Evolutionary conservation across 2,113 vertebrate species (phyloP).

Genomic region (Aldabrachelys gigantea): DNA sequence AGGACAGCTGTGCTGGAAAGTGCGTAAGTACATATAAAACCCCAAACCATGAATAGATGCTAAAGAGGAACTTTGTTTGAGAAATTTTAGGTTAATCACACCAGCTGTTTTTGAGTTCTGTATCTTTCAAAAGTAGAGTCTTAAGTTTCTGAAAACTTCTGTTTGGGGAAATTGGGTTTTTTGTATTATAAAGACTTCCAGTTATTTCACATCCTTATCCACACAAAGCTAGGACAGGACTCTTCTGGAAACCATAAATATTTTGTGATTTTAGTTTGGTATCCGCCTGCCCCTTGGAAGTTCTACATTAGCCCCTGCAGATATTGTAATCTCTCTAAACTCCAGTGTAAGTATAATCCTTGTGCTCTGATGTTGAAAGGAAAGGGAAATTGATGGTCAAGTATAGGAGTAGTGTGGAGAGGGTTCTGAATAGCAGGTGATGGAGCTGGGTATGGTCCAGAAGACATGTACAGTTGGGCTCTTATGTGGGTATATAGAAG

Average conservation of each 20-base stretch:
- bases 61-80: neutral
- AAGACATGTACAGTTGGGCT: neutral
- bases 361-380: rapidly evolving
- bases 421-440: neutral
- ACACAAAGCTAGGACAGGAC: neutral
- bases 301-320: neutral
- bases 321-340: rapidly evolving
- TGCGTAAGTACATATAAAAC: neutral
- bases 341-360: neutral
- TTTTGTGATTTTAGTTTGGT: neutral
- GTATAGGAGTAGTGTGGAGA: neutral
- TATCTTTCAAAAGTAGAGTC: neutral
- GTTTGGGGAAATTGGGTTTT: neutral
- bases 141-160: neutral
- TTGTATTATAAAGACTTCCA: neutral
- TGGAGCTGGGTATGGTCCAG: neutral
- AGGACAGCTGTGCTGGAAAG: neutral
- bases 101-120: neutral
- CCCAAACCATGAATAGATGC: rapidly evolving
- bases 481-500: neutral
- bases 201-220: neutral
- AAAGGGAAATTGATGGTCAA: neutral
- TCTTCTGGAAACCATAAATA: neutral
- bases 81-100: neutral
- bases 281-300: neutral